Evolutionary conservation across 2,888 invertebrate genomes (phyloP).

Genomic region (Eueremaeus valkanovi): DNA sequence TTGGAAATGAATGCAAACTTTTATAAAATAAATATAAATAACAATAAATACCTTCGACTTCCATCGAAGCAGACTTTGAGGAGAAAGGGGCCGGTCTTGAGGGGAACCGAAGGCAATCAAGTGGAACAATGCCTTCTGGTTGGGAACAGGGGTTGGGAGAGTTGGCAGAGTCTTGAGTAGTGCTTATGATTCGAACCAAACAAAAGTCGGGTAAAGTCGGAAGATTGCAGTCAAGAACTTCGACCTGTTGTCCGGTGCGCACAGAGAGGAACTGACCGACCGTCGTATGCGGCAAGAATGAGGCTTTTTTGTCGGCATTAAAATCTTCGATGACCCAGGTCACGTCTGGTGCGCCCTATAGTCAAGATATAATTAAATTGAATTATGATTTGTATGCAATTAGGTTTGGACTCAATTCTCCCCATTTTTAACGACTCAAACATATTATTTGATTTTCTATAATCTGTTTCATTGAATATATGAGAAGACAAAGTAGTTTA

Average conservation of each 20-base stretch:
- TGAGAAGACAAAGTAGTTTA: no score
- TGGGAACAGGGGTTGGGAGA: conserved; percentile 40
- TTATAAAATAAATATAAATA: background rate
- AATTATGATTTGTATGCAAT: no score
- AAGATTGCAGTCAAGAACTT: conserved; percentile 66
- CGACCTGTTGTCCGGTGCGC: conserved; percentile 86
- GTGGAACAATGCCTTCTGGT: conserved; percentile 53
- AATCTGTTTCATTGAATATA: no score
- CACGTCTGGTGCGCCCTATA: conserved; percentile 69
- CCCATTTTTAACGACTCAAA: no score
- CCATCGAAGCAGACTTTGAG: conserved; percentile 50
- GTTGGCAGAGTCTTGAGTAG: conserved; percentile 39
- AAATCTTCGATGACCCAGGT: conserved; percentile 88
- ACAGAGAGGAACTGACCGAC: conserved; percentile 61
- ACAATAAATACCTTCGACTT: conserved; percentile 52
- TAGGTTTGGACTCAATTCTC: no score
- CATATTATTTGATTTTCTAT: no score
- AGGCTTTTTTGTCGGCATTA: conserved; percentile 56
- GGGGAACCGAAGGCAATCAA: conserved; percentile 52
- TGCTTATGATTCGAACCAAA: conserved; percentile 51
- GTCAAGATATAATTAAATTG: no score
- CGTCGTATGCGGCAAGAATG: conserved; percentile 8
- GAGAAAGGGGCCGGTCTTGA: conserved; percentile 50
- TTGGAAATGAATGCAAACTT: background rate
- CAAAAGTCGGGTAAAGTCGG: conserved; percentile 57